These are phyloP conservation scores for Tuta absoluta DNA, from an alignment of 2,888 invertebrate genomes.

Conservation along the genomic window DNA sequence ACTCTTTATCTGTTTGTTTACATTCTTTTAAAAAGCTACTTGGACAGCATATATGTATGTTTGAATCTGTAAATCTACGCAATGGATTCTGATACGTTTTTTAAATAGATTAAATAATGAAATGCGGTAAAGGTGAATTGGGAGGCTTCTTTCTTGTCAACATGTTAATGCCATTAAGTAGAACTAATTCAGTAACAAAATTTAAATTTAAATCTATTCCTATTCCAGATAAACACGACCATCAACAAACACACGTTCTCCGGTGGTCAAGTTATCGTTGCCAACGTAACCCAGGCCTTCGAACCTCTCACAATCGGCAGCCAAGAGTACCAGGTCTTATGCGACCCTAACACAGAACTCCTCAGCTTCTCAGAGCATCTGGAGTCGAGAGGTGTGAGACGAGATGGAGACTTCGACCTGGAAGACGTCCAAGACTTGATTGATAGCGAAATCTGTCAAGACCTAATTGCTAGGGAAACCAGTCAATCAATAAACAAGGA, in stretches of 20 bases:
- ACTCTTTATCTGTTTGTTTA: no score
- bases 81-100: no score
- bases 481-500: conserved; percentile 29
- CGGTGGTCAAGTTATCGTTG: conserved; percentile 64
- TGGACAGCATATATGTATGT: no score
- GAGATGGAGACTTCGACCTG: neutral
- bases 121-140: no score
- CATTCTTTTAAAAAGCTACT: no score
- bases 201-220: neutral
- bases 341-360: neutral
- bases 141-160: no score
- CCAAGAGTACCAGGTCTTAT: no score
- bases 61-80: no score
- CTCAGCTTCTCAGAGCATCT: conserved; percentile 34
- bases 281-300: neutral
- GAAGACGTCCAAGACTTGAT: conserved; percentile 55
- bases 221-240: conserved; percentile 55
- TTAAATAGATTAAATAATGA: no score
- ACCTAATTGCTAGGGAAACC: no score
- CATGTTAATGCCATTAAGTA: neutral
- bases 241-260: conserved; percentile 61
- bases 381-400: conserved; percentile 51
- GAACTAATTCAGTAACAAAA: neutral
- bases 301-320: neutral
- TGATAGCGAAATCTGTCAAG: conserved; percentile 8